These are phyloP conservation scores for Ctenochaetus hawaiiensis DNA, from an alignment of 2,797 vertebrate genomes.

Conservation along the genomic window DNA sequence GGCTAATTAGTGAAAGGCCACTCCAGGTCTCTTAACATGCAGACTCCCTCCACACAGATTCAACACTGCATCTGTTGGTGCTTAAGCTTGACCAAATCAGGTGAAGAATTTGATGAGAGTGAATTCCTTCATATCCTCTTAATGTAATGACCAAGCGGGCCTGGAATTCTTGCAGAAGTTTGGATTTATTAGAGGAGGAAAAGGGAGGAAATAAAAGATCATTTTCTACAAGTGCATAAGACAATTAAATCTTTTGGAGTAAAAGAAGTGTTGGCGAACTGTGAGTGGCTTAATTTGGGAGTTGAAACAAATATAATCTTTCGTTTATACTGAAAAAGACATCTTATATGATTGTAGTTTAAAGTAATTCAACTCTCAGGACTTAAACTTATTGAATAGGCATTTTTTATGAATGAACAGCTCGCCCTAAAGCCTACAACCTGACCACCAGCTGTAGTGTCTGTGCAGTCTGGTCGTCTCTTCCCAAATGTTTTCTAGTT, in stretches of 20 bases:
- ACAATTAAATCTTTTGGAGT: not conserved
- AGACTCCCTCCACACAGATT: conserved; percentile 50
- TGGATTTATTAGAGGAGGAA: conserved; percentile 1
- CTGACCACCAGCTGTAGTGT: conserved; percentile 68
- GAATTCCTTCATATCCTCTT: conserved; percentile 36
- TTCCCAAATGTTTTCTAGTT: conserved; percentile 62
- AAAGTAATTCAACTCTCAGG: not conserved
- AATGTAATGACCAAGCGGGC: not conserved
- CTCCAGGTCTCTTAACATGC: conserved; percentile 77
- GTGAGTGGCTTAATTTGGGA: not conserved
- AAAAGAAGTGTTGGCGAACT: not conserved
- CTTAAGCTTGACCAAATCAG: conserved; percentile 32
- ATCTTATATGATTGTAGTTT: conserved; percentile 1
- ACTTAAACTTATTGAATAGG: not conserved
- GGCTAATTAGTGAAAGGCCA: conserved; percentile 70
- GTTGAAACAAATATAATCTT: not conserved
- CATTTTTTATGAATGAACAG: conserved; percentile 47
- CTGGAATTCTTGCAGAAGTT: not conserved
- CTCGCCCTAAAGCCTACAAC: conserved; percentile 29
- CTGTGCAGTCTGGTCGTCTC: conserved; percentile 45
- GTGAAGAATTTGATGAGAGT: conserved; percentile 23
- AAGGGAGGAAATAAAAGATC: conserved; percentile 8
- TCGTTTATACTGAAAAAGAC: not conserved
- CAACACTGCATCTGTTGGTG: conserved; percentile 60
- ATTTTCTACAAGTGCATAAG: not conserved